Evolutionary conservation across 1,140 invertebrate genomes (phyloP).

Genomic region (Platyscapa corneri): DNA sequence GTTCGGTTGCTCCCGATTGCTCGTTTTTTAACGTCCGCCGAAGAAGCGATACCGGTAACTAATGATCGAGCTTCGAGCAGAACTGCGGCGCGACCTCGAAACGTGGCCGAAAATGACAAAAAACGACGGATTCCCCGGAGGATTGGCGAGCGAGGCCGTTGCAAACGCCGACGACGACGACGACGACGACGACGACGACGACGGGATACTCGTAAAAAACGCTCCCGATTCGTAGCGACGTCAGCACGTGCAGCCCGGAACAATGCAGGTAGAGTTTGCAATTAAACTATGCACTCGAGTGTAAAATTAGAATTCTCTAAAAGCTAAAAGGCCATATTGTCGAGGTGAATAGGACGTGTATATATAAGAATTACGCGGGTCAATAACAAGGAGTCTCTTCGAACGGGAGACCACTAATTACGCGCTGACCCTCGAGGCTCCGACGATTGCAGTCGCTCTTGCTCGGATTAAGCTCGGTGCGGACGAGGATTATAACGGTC

Average conservation of each 20-base stretch:
- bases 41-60: no score
- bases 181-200: no score
- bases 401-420: conserved; percentile 14
- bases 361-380: not conserved
- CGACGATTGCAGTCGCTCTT: not conserved
- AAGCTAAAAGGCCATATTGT: not conserved
- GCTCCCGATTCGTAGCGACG: no score
- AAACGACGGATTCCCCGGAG: no score
- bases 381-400: not conserved
- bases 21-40: no score
- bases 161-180: no score
- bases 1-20: no score
- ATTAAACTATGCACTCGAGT: not conserved
- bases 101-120: no score
- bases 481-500: conserved; percentile 12
- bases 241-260: not conserved
- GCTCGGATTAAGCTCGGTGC: not conserved
- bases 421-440: conserved; percentile 7
- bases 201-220: not conserved
- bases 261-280: not conserved
- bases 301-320: conserved; percentile 12
- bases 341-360: not conserved
- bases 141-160: no score
- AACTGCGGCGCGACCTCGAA: no score
- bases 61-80: no score